Evolutionary conservation across 2,113 vertebrate genomes (phyloP), one percentile per base, ranked within the genome.

Genomic region (Cynopterus brachyotis): DNA sequence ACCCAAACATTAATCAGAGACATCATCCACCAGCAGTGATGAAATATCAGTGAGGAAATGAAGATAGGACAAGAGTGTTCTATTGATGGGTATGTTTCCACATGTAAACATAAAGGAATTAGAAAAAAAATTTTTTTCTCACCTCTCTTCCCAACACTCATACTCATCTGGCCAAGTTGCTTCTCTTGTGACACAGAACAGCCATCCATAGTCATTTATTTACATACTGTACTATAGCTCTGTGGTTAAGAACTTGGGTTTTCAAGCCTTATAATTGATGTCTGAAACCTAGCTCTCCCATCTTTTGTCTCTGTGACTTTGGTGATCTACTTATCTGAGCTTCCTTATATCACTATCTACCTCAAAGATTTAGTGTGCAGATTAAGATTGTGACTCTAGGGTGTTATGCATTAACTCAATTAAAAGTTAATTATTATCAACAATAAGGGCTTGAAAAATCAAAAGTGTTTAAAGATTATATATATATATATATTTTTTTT

Each of bases 191-290:
- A 72, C 20, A 24, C 7, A 55, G 57, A 81, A 42, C 11, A 76
- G 26, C 40, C n/a, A 59, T 37, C 13, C 32, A 55, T n/a, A 11
- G 30, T 40, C 13, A 72, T 30, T 73, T 30, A 72, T 80, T 32
- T 64, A 26, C 4, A 28, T 20, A 72, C 0, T 24, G 0, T 28
- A 40, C 4, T 53, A 13, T 9, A 60, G 13, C 2, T 0, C 2
- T 82, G 7, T 37, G 5, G 2, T 69, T 6, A 30, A 53, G 6
- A 70, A 9, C 1, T 35, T 80, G n/a, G 47, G n/a, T 9, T 89
- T 64, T 50, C 17, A 15, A 32, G 28, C 20, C 2, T 59, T 59
- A 72, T 55, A 26, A 88, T 3, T 7, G 28, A 32, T 13, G 4
- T 55, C 32, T 80, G 32, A 67, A 80, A 66, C 6, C 3, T 9